Conservation (phyloP, 1,140 invertebrate species). For the Ooceraea biroi region DNA sequence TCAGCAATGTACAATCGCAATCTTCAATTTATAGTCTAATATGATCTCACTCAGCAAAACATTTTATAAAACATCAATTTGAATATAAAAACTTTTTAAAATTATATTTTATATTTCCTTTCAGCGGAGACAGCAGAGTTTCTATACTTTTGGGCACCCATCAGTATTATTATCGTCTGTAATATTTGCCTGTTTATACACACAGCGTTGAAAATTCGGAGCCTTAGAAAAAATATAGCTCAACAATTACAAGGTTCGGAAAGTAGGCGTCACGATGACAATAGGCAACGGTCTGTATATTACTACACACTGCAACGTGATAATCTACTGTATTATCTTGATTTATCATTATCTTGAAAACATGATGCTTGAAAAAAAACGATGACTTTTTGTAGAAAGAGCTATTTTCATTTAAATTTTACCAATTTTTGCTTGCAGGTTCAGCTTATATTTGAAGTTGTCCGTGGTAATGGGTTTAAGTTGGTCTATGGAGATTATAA, state of each 20-base stretch:
- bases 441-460: slow-evolving; percentile 90
- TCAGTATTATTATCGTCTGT: slow-evolving; percentile 89
- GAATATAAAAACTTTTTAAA: neutral
- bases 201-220: slow-evolving; percentile 90
- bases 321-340: neutral
- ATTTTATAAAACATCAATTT: neutral
- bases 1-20: neutral
- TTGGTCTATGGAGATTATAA: slow-evolving; percentile 90
- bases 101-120: slow-evolving; percentile 72
- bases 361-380: too few relatives aligned
- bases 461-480: slow-evolving; percentile 92
- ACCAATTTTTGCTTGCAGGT: slow-evolving; percentile 86
- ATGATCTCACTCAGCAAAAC: neutral
- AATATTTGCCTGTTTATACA: slow-evolving; percentile 91
- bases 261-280: slow-evolving; percentile 88
- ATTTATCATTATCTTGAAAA: too few relatives aligned
- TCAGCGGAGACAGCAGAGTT: slow-evolving; percentile 87
- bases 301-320: neutral
- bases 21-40: too few relatives aligned
- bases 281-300: slow-evolving; percentile 87
- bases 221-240: slow-evolving; percentile 87
- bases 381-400: too few relatives aligned
- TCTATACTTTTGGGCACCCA: slow-evolving; percentile 92
- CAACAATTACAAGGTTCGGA: slow-evolving; percentile 87
- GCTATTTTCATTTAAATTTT: too few relatives aligned